Conservation (phyloP, 2,797 vertebrate species). For the Ceyx erithaca region DNA sequence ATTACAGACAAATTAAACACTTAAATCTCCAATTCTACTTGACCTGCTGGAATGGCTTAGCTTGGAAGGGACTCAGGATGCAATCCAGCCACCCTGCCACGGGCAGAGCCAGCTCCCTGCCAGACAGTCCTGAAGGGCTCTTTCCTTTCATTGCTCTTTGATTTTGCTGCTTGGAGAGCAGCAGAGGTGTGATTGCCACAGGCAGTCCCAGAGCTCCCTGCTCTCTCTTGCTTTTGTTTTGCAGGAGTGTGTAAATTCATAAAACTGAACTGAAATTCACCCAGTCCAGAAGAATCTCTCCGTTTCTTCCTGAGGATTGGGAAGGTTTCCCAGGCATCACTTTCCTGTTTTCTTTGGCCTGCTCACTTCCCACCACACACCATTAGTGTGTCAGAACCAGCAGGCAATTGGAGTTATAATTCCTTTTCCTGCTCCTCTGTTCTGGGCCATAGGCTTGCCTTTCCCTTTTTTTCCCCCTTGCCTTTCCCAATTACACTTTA, state of each 20-base stretch:
- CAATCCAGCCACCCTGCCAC: too few species aligned
- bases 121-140: not conserved
- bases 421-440: not conserved
- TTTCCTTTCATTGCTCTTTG: slow-evolving; percentile 44
- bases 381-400: not conserved
- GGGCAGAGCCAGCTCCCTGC: too few species aligned
- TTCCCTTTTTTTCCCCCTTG: not conserved
- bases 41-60: too few species aligned
- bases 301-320: not conserved
- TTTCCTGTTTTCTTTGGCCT: not conserved
- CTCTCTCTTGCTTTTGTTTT: slow-evolving; percentile 30
- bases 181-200: slow-evolving; percentile 44
- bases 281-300: not conserved
- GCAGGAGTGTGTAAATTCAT: not conserved
- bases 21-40: not conserved
- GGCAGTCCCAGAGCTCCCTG: not conserved
- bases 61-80: too few species aligned
- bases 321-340: not conserved
- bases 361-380: not conserved
- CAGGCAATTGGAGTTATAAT: not conserved
- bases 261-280: not conserved
- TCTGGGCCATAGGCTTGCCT: not conserved
- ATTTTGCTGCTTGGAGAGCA: slow-evolving; percentile 38
- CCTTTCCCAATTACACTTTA: not conserved
- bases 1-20: not conserved